Base-by-base conservation (phyloP, 2,888 invertebrate genomes). In the Troides helena region DNA sequence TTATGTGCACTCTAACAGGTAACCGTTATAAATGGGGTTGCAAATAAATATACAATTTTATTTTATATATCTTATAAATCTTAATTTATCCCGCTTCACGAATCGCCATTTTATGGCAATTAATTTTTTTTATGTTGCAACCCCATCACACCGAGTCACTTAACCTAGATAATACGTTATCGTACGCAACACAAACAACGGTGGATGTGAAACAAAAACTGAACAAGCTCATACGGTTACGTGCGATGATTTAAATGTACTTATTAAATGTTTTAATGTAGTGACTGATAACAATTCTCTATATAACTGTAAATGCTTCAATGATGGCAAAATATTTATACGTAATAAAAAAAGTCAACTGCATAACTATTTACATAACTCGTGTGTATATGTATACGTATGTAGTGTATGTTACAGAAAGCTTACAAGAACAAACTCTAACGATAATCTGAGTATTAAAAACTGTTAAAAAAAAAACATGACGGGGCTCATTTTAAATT, bases 281-380 rank as follows among this genome's bases (percentile, higher is more conserved):
- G 53, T 61, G 70, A 70, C 63, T 67, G 67, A 23, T 64, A 70
- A 67, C 67, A 64, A 63, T 39, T 62, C 62, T 69, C 36, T 58
- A 68, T 18, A 67, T 63, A 64, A 70, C 63, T 64, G 64, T 67
- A 70, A 70, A 70, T 70, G 63, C 70, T 67, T 70, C 25, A 25
- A 64, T 63, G 39, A 67, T 67, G 70, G 67, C 70, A 46, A 67
- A 62, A 65, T 62, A 59, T 62, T 30, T 59, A 23, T 5, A 50
- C 57, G 56, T 39, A 59, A 63, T 46, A 63, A 58, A 50, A 63
- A 68, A 53, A 12, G 36, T 43, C 8, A 59, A 69, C 36, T 53
- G 36, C 21, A 17, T 46, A 57, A 14, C 23, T 70, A 70, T 70
- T 59, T 70, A 70, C 69, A 69, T 46, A 21, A 46, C 30, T 30